Evolutionary conservation across 2,113 vertebrate genomes (phyloP), one percentile per base, ranked within the genome.

Genomic region (Talpa occidentalis): DNA sequence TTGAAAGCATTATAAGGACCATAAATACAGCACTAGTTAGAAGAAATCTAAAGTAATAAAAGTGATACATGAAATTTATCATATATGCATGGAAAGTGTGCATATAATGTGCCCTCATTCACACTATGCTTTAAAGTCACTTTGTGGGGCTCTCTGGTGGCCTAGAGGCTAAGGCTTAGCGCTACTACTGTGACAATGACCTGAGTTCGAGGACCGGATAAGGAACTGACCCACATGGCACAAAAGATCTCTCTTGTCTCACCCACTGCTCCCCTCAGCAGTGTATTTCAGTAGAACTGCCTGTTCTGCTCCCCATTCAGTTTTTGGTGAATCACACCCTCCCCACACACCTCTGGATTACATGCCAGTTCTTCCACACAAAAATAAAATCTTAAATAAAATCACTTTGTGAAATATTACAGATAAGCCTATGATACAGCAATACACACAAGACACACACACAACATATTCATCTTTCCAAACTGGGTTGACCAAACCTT

Each of bases 1-100:
- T 67, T 90, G 54, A 89, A 93, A 21, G 26, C 26, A 24, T 59
- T 78, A 93, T 9, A 10, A 16, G 15, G 15, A 76, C 1, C 32
- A 88, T 78, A 85, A 66, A 70, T 1, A 67, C 1, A 22, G 16
- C 35, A 40, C 30, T 79, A 70, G 14, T 96, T 42, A 88, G 35
- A 72, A 6, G 67, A 94, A 87, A 76, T 77, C 37, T 72, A 49
- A 88, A 88, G 42, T 70, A 90, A 81, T 17, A 80, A 67, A 90
- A 95, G 5, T 56, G 83, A 94, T 10, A 37, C 17, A 64, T 49
- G 37, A 26, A 26, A 19, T 62, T 67, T 88, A 81, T 37, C 85
- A 84, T 26, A 88, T 32, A 44, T 32, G 11, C 2, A 1, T 56
- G 17, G 91, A 93, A 93, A 90, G 52, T 72, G n/a, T n/a, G n/a